phyloP scores from a whole-genome alignment of 2,797 vertebrate species.

The Huso huso region DNA sequence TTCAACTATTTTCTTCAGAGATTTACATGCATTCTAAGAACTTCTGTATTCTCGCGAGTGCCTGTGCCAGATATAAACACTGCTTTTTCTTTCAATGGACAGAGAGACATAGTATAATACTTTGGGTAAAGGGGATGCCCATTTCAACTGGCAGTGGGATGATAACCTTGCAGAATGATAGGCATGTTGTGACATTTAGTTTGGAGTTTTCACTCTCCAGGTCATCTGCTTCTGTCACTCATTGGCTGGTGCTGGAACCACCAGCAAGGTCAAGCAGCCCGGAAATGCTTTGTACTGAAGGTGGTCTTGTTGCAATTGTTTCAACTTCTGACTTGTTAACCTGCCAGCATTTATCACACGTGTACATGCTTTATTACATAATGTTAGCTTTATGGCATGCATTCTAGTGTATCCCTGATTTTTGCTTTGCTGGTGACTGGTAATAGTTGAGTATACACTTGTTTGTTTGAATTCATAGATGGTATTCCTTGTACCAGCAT shows the following conservation, averaged over 20 bases:
- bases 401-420: too few species aligned
- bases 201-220: constrained; percentile 24
- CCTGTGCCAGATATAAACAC: neutral
- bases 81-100: neutral
- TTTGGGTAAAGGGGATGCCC: constrained; percentile 16
- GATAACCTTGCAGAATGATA: constrained; percentile 19
- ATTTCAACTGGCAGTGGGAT: constrained; percentile 13
- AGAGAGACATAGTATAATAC: too few species aligned
- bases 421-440: too few species aligned
- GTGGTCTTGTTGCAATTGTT: neutral
- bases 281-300: constrained; percentile 1
- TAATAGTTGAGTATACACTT: too few species aligned
- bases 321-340: neutral
- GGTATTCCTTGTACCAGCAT: too few species aligned
- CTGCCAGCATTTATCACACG: too few species aligned
- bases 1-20: too few species aligned
- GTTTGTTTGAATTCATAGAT: too few species aligned
- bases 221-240: constrained; percentile 33
- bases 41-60: too few species aligned
- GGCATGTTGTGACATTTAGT: constrained; percentile 30
- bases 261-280: constrained; percentile 17
- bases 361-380: too few species aligned
- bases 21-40: too few species aligned
- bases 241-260: neutral
- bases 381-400: too few species aligned